These are phyloP conservation scores for Hypomecis atomaria DNA, from an alignment of 2,888 invertebrate species.

Conservation along the genomic window DNA sequence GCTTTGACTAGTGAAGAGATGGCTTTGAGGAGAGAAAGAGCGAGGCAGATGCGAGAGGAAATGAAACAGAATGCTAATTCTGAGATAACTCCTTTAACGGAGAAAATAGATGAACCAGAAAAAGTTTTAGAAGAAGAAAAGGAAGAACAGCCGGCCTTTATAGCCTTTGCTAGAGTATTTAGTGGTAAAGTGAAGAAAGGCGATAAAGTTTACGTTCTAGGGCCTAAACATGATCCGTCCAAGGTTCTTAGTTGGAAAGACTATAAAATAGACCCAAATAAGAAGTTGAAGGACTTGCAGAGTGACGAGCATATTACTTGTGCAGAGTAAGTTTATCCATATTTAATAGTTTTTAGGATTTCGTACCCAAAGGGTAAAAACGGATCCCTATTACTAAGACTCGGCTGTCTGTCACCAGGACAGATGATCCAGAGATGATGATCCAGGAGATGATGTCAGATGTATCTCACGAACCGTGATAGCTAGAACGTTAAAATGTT, in stretches of 20 bases:
- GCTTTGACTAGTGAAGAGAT: conserved; percentile 91
- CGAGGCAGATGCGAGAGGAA: conserved; percentile 87
- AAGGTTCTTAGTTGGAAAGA: conserved; percentile 76
- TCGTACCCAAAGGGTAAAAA: no score
- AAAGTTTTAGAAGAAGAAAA: conserved; percentile 72
- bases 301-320: conserved; percentile 87
- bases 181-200: conserved; percentile 93
- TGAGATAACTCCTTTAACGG: conserved; percentile 47
- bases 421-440: no score
- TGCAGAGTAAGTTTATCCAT: conserved; percentile 70
- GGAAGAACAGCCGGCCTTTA: conserved; percentile 86
- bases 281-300: conserved; percentile 85
- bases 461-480: no score
- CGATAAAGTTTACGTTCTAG: conserved; percentile 91
- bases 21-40: conserved; percentile 86
- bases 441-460: no score
- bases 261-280: conserved; percentile 71
- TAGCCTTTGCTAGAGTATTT: conserved; percentile 97
- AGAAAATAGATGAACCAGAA: conserved; percentile 55
- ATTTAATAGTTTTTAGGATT: no score
- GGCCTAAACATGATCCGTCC: conserved; percentile 94
- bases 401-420: no score
- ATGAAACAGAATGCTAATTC: conserved; percentile 64
- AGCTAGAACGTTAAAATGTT: no score
- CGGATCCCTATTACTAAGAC: no score